Evolutionary conservation across 2,888 invertebrate genomes (phyloP).

Genomic region (Erebia epiphron): DNA sequence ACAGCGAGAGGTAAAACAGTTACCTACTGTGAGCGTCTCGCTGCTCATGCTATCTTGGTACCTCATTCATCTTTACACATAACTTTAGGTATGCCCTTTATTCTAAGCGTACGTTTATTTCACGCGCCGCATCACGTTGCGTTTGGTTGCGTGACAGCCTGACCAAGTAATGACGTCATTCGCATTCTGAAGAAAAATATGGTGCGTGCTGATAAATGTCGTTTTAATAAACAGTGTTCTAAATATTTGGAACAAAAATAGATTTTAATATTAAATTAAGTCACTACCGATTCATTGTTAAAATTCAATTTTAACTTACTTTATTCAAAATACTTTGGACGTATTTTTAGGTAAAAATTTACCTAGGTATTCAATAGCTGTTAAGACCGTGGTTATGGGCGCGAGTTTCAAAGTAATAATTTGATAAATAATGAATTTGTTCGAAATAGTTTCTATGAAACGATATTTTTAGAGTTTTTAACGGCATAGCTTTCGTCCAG

Average conservation of each 20-base stretch:
- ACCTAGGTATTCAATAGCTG: no score
- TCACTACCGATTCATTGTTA: constrained; percentile 7
- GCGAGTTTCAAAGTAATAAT: not conserved
- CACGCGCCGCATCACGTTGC: not conserved
- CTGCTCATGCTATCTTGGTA: constrained; percentile 46
- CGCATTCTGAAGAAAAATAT: not conserved
- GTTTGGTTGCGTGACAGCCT: not conserved
- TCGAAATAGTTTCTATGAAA: not conserved
- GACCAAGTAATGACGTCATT: not conserved
- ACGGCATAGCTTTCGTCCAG: constrained; percentile 5
- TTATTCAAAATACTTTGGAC: not conserved
- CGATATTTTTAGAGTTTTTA: constrained; percentile 5
- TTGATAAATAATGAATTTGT: constrained; percentile 4
- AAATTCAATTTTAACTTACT: not conserved
- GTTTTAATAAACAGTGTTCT: not conserved
- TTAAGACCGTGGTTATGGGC: no score
- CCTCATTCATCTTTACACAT: constrained; percentile 10
- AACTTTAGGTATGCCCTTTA: not conserved
- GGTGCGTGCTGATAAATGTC: not conserved
- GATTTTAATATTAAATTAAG: not conserved
- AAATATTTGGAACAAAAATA: not conserved
- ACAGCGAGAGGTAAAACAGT: no score
- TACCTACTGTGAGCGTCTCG: constrained; percentile 11
- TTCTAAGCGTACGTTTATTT: not conserved
- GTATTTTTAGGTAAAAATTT: not conserved